Conservation (phyloP, 2,797 vertebrate genomes). For the Gambelia wislizenii region DNA sequence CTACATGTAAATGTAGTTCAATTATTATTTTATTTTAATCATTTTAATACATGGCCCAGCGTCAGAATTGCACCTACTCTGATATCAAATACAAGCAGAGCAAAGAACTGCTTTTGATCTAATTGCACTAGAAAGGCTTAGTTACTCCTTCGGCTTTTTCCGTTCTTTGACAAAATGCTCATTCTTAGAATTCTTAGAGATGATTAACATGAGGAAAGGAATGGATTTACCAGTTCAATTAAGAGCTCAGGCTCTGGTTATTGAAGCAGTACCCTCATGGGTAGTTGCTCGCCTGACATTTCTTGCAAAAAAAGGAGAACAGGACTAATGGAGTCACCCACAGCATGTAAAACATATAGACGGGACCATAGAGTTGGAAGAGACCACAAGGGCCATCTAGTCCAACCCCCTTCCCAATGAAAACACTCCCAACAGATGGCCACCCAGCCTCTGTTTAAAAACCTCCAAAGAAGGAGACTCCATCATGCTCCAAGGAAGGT, state of each 20-base stretch:
- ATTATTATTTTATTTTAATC: not conserved
- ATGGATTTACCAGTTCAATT: conserved; percentile 48
- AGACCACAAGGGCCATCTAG: too few species aligned
- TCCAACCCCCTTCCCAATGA: too few species aligned
- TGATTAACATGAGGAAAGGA: conserved; percentile 50
- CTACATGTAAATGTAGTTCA: not conserved
- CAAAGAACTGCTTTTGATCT: not conserved
- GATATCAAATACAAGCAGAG: not conserved
- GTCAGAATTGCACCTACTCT: not conserved
- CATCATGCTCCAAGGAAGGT: too few species aligned
- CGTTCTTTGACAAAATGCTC: conserved; percentile 46
- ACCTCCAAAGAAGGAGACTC: too few species aligned
- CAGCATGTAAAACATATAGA: not conserved
- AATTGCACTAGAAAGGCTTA: too few species aligned
- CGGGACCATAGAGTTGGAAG: too few species aligned
- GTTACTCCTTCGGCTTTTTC: not conserved
- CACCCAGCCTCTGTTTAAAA: too few species aligned
- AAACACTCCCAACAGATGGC: too few species aligned
- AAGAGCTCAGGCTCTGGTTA: conserved; percentile 21
- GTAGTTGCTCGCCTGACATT: not conserved
- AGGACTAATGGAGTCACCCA: not conserved
- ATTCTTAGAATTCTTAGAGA: conserved; percentile 63
- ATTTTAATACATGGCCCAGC: too few species aligned
- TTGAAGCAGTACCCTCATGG: too few species aligned
- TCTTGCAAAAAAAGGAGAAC: not conserved